Evolutionary conservation across 2,888 invertebrate species (phyloP).

Genomic region (Trimorus sp.): DNA sequence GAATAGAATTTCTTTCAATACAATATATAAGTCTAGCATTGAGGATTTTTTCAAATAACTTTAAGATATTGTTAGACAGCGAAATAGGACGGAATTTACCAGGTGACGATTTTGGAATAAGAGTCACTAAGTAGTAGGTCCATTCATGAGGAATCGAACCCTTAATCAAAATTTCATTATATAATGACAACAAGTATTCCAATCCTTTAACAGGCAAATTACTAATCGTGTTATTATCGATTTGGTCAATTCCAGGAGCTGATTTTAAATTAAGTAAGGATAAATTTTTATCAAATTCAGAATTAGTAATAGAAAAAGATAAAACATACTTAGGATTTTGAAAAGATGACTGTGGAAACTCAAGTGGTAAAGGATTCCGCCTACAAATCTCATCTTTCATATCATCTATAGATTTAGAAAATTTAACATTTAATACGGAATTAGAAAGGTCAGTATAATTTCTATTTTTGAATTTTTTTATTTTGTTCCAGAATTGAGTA

Average conservation of each 20-base stretch:
- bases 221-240: constrained; percentile 5
- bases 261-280: constrained; percentile 1
- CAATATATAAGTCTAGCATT: neutral
- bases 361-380: too few species aligned
- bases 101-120: constrained; percentile 1
- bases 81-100: constrained; percentile 14
- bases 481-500: constrained; percentile 33
- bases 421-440: neutral
- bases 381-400: too few species aligned
- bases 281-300: neutral
- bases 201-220: neutral
- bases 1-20: neutral
- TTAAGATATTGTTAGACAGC: neutral
- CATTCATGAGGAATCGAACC: neutral
- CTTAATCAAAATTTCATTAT: neutral
- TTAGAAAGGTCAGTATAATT: neutral
- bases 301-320: neutral
- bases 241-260: constrained; percentile 17
- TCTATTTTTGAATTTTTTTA: constrained; percentile 43
- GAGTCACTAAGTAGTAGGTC: constrained; percentile 1
- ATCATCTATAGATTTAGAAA: too few species aligned
- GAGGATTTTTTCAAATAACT: constrained; percentile 7
- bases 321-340: neutral
- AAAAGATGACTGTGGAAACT: neutral
- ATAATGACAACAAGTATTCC: neutral